A percentile compares a stretch with the other conserved stretches of the same genome.
phyloP scores from a whole-genome alignment of 2,888 invertebrate genomes.

The Drosophila pseudotalamancana region DNA sequence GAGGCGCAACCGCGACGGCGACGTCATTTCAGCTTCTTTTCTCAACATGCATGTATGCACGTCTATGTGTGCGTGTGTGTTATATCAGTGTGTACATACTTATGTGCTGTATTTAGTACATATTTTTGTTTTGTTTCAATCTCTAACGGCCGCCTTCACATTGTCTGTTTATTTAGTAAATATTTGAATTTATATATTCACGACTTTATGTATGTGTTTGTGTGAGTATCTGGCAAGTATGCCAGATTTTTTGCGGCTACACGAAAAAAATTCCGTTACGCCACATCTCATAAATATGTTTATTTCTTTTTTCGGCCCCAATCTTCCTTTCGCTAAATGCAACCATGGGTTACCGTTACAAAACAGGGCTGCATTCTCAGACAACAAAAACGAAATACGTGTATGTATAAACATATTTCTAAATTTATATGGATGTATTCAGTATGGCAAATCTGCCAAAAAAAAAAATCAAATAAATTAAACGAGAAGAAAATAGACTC shows the following conservation, averaged over 20 bases:
- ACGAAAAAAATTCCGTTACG: constrained; percentile 52
- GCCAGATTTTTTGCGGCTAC: constrained; percentile 28
- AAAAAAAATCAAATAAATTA: constrained; percentile 10
- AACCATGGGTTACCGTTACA: constrained; percentile 44
- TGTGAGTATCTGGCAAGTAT: constrained; percentile 33
- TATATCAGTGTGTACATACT: constrained; percentile 16
- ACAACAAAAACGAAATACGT: neutral
- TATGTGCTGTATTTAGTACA: constrained; percentile 20
- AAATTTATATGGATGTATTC: constrained; percentile 1
- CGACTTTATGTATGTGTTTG: constrained; percentile 14
- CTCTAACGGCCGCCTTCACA: constrained; percentile 43
- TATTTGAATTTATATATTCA: constrained; percentile 56
- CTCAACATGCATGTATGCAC: neutral
- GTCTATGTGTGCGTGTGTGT: neutral
- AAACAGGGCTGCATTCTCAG: constrained; percentile 15
- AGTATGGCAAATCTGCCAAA: constrained; percentile 3
- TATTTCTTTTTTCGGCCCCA: constrained; percentile 7
- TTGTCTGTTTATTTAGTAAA: constrained; percentile 70
- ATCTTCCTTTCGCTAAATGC: constrained; percentile 7
- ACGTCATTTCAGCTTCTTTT: constrained; percentile 42
- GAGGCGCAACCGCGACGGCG: constrained; percentile 65
- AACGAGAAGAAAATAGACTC: neutral
- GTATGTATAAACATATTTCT: neutral
- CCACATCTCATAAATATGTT: constrained; percentile 49
- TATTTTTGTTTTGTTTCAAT: constrained; percentile 39